Conservation (phyloP, 2,797 vertebrate genomes). For the Merluccius polli region DNA sequence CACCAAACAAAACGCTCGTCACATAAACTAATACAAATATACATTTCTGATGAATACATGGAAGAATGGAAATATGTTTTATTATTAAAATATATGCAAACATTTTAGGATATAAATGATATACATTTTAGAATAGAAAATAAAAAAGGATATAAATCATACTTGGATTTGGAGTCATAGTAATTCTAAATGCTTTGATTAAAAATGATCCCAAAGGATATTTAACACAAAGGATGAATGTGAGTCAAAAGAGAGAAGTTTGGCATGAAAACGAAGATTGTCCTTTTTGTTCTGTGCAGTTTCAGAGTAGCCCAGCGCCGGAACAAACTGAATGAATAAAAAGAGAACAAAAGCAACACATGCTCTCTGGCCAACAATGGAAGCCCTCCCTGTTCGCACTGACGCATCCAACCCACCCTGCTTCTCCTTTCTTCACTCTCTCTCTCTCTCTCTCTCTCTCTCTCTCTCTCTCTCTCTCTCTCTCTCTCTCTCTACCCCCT, state of each 20-base stretch:
- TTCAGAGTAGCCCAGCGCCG: background rate
- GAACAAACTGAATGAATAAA: background rate
- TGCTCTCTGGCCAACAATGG: background rate
- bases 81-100: background rate
- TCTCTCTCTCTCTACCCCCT: background rate
- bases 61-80: background rate
- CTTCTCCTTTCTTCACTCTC: background rate
- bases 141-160: background rate
- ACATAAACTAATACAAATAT: background rate
- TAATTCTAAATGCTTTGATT: background rate
- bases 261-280: background rate
- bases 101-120: background rate
- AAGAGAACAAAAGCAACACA: background rate
- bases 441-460: background rate
- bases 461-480: background rate
- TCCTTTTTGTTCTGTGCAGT: background rate
- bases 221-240: background rate
- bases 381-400: background rate
- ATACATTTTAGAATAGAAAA: background rate
- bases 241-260: background rate
- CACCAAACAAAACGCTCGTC: constrained; percentile 16
- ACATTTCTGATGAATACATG: background rate
- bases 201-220: background rate
- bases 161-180: background rate
- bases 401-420: background rate